These are phyloP conservation scores for Microcebus ravelobensis DNA, from an alignment of 2,113 vertebrate species.

Conservation along the genomic window DNA sequence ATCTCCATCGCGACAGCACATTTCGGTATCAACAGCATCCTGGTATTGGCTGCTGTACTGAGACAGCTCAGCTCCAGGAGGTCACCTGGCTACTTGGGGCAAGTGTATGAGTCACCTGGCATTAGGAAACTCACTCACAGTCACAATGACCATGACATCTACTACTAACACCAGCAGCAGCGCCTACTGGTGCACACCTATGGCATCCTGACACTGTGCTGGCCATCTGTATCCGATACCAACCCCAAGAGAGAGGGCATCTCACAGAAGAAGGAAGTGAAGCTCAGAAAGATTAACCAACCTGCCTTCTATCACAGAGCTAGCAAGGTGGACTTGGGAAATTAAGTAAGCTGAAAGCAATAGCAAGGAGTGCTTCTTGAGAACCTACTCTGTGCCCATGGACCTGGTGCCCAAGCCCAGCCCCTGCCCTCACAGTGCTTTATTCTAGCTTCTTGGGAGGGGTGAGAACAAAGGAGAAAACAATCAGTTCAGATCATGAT, in stretches of 20 bases:
- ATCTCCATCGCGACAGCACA: not conserved
- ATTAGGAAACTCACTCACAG: not conserved
- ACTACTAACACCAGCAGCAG: not conserved
- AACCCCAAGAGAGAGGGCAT: not conserved
- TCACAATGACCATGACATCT: not conserved
- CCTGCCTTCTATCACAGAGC: rapidly evolving
- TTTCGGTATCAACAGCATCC: rapidly evolving
- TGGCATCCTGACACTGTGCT: rapidly evolving
- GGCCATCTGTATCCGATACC: rapidly evolving
- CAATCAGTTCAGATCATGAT: not conserved
- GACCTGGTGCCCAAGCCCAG: not conserved
- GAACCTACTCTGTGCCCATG: not conserved
- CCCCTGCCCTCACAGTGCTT: rapidly evolving
- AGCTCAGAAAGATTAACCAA: not conserved
- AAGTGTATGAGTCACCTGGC: too few species aligned
- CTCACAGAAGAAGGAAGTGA: not conserved
- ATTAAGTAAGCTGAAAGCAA: not conserved
- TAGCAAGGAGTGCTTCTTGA: rapidly evolving
- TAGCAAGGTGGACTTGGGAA: not conserved
- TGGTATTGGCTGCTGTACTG: rapidly evolving
- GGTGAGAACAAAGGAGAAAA: not conserved
- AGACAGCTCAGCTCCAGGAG: not conserved
- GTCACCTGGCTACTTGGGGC: not conserved
- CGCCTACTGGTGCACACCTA: rapidly evolving
- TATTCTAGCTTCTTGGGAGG: rapidly evolving